These are phyloP conservation scores for Drosophila repletoides DNA, from an alignment of 1,140 invertebrate genomes.

Conservation along the genomic window DNA sequence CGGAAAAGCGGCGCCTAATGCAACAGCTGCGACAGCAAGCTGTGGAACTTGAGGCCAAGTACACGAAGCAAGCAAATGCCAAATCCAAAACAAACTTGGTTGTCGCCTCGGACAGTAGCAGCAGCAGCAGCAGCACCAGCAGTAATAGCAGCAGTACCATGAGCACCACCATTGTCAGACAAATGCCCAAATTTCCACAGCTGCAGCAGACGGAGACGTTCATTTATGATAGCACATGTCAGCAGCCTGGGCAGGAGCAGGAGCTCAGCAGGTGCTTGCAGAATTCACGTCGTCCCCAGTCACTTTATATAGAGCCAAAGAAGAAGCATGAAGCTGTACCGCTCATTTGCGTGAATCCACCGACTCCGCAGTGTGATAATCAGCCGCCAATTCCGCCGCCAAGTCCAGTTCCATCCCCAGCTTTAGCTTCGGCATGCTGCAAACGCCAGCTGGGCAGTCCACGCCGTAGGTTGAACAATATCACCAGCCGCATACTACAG, in stretches of 20 bases:
- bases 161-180: background rate
- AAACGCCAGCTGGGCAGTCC: background rate
- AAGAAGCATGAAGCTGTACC: conserved; percentile 35
- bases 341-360: conserved; percentile 68
- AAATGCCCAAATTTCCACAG: conserved; percentile 14
- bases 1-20: conserved; percentile 67
- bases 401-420: background rate
- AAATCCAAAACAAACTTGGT: background rate
- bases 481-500: conserved; percentile 50
- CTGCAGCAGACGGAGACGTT: conserved; percentile 53
- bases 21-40: conserved; percentile 74
- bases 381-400: conserved; percentile 2
- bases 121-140: background rate
- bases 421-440: background rate
- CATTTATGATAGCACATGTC: conserved; percentile 59
- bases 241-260: background rate
- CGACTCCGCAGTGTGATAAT: conserved; percentile 46
- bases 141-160: conserved; percentile 15
- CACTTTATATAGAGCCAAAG: conserved; percentile 1
- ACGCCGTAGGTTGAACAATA: conserved; percentile 45
- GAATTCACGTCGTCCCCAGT: conserved; percentile 28
- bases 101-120: background rate
- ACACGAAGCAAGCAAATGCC: conserved; percentile 3
- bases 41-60: conserved; percentile 48
- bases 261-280: background rate